Evolutionary conservation across 2,113 vertebrate genomes (phyloP).

Genomic region (Lepus americanus): DNA sequence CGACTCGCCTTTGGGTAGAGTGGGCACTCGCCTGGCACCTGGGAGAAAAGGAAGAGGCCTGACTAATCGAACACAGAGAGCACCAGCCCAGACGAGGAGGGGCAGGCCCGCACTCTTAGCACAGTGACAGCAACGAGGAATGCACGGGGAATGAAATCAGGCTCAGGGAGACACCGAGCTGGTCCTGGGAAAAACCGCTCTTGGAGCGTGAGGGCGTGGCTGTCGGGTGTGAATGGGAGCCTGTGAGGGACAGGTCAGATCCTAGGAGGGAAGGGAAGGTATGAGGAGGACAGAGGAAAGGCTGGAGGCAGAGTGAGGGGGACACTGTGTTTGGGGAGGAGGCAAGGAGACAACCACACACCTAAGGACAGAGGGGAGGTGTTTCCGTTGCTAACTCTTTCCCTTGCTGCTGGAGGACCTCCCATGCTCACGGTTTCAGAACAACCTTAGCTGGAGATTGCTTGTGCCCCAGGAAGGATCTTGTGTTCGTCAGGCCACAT

Average conservation of each 20-base stretch:
- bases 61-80: background rate
- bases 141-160: background rate
- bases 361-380: background rate
- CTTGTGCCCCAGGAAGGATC: background rate
- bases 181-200: slow-evolving; percentile 52
- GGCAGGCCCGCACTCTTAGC: background rate
- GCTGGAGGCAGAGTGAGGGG: too few relatives aligned
- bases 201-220: background rate
- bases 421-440: background rate
- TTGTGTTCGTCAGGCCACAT: background rate
- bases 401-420: background rate
- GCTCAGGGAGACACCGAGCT: background rate
- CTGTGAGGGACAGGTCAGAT: fast-evolving
- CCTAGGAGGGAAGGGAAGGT: background rate
- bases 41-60: background rate
- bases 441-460: background rate
- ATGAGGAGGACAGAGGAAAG: background rate
- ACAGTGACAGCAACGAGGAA: background rate
- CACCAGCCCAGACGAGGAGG: background rate
- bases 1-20: background rate
- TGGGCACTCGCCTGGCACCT: background rate
- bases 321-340: background rate
- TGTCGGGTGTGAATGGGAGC: background rate
- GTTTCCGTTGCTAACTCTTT: background rate
- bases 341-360: background rate